Percentiles rank a stretch among this genome's conserved stretches.
Evolutionary conservation across 2,888 invertebrate genomes (phyloP).

Genomic region (Ryuthela nishihirai): DNA sequence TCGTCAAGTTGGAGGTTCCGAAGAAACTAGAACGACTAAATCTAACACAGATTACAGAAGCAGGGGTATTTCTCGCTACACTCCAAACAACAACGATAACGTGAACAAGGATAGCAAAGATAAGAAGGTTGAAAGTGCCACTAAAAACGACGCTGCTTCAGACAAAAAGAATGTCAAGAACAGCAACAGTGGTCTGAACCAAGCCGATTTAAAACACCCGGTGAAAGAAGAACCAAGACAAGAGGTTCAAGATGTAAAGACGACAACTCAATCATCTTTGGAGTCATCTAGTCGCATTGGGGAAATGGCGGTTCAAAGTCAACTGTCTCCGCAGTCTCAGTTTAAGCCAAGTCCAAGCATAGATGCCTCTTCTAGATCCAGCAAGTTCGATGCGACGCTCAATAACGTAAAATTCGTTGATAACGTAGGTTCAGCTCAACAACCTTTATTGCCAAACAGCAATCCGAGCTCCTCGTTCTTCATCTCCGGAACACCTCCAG

Average conservation of each 20-base stretch:
- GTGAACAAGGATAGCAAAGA: too few relatives aligned
- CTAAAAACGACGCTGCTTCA: neutral
- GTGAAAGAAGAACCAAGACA: slow-evolving; percentile 3
- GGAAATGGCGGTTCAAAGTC: slow-evolving; percentile 14
- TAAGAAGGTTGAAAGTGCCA: slow-evolving; percentile 3
- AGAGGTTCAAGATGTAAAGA: neutral
- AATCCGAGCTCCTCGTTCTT: neutral
- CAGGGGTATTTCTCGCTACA: too few relatives aligned
- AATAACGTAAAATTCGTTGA: slow-evolving; percentile 2
- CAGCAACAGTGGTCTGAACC: slow-evolving; percentile 6
- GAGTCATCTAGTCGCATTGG: slow-evolving; percentile 26
- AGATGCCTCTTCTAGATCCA: slow-evolving; percentile 7
- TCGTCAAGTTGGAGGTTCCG: neutral
- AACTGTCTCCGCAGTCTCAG: slow-evolving; percentile 1
- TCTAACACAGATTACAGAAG: too few relatives aligned
- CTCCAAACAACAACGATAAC: too few relatives aligned
- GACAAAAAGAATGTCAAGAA: slow-evolving; percentile 4
- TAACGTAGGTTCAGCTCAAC: neutral
- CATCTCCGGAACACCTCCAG: too few relatives aligned
- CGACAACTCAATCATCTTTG: neutral
- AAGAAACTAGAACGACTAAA: neutral
- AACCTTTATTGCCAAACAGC: too few relatives aligned
- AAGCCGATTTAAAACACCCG: neutral
- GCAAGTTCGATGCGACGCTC: slow-evolving; percentile 9
- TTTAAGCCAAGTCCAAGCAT: slow-evolving; percentile 1